Evolutionary conservation across 2,888 invertebrate species (phyloP).

Genomic region (Taphrorychus bicolor): DNA sequence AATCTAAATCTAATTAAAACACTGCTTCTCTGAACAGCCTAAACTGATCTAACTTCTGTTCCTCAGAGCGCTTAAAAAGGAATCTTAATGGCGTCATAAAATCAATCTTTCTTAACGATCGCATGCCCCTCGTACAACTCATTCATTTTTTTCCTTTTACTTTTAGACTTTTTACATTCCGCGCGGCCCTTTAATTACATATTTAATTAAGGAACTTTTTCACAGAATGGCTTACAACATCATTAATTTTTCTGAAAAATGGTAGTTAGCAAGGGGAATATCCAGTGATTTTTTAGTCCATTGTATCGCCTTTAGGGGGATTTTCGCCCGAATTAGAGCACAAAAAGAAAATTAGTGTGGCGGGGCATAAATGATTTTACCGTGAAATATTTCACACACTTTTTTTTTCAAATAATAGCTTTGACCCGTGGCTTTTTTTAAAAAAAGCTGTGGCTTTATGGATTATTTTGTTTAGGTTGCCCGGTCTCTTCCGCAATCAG

Average conservation of each 20-base stretch:
- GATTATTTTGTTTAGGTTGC: constrained; percentile 6
- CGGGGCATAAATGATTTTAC: constrained; percentile 13
- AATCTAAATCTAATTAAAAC: no score
- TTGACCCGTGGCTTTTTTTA: neutral
- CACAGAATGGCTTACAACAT: constrained; percentile 23
- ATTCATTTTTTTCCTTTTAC: constrained; percentile 10
- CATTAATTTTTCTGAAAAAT: constrained; percentile 24
- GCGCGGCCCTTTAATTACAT: constrained; percentile 14
- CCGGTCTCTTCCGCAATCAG: neutral
- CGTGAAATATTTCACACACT: constrained; percentile 26
- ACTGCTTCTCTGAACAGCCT: no score
- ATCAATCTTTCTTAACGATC: constrained; percentile 3
- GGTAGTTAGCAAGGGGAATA: constrained; percentile 21
- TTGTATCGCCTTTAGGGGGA: constrained; percentile 26
- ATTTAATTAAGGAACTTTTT: constrained; percentile 27
- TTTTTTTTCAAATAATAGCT: constrained; percentile 9
- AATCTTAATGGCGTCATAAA: constrained; percentile 2
- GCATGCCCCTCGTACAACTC: constrained; percentile 1
- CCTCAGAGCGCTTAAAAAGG: neutral
- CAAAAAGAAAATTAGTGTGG: constrained; percentile 20
- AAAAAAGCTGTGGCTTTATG: constrained; percentile 1
- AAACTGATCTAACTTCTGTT: no score
- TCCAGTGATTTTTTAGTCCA: constrained; percentile 25
- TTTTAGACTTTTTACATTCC: constrained; percentile 11
- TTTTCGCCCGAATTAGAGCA: constrained; percentile 11